Percentiles rank a stretch among this genome's conserved stretches.
phyloP scores from a whole-genome alignment of 2,888 invertebrate species.

The Cenopis cana region DNA sequence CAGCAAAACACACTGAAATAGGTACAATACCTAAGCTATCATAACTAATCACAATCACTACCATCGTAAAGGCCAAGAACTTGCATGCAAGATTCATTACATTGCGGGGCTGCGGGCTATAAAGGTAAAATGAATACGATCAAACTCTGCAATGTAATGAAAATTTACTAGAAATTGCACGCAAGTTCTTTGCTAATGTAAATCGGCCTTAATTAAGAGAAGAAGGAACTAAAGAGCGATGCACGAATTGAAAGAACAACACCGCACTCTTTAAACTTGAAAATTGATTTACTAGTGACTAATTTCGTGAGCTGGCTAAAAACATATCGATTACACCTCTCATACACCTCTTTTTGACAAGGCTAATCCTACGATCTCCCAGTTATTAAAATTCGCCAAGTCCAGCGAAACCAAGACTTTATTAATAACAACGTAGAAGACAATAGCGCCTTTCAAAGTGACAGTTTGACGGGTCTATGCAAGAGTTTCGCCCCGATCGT shows the following conservation, averaged over 20 bases:
- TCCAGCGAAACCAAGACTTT: not conserved
- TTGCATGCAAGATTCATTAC: too few species aligned
- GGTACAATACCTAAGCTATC: not conserved
- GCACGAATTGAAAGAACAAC: too few species aligned
- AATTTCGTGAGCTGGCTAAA: not conserved
- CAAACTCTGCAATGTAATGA: too few species aligned
- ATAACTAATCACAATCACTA: too few species aligned
- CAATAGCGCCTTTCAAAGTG: slow-evolving; percentile 8
- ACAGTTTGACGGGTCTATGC: slow-evolving; percentile 11
- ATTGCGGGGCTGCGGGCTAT: too few species aligned
- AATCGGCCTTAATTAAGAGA: too few species aligned
- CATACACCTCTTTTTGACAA: not conserved
- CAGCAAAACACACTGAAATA: not conserved
- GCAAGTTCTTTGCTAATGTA: too few species aligned
- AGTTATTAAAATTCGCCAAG: not conserved
- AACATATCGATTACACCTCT: not conserved
- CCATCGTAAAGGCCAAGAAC: too few species aligned
- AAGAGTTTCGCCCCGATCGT: slow-evolving; percentile 1
- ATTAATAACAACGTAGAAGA: not conserved
- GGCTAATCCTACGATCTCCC: not conserved
- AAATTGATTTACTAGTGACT: not conserved
- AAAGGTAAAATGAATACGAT: too few species aligned
- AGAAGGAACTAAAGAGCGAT: too few species aligned
- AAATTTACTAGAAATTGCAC: too few species aligned
- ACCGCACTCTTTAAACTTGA: not conserved